These are phyloP conservation scores for Tetranychus piercei DNA, from an alignment of 2,888 invertebrate species.

Conservation along the genomic window DNA sequence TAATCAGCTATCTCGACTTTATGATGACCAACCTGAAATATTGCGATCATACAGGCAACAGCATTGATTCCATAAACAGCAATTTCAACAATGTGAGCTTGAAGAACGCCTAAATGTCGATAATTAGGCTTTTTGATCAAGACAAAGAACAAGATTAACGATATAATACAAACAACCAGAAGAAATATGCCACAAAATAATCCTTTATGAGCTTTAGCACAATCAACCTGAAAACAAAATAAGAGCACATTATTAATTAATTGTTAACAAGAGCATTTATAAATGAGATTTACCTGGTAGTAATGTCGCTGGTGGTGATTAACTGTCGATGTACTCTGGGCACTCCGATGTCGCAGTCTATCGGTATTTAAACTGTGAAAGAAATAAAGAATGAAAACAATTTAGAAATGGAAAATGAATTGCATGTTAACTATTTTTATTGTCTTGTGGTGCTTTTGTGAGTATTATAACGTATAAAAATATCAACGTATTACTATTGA, in stretches of 20 bases:
- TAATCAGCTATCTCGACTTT: no score
- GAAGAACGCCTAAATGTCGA: slow-evolving; percentile 61
- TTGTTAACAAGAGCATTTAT: not conserved
- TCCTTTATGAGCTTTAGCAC: slow-evolving; percentile 78
- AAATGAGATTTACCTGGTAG: slow-evolving; percentile 18
- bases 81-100: slow-evolving; percentile 72
- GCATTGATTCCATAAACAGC: slow-evolving; percentile 67
- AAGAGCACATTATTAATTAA: not conserved
- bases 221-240: slow-evolving; percentile 46
- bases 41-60: slow-evolving; percentile 64
- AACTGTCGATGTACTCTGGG: slow-evolving; percentile 17
- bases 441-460: no score
- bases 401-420: not conserved
- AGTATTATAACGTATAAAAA: no score
- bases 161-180: slow-evolving; percentile 71
- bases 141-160: slow-evolving; percentile 73
- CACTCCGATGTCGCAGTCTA: slow-evolving; percentile 12
- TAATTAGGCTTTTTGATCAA: slow-evolving; percentile 52
- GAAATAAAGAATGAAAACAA: not conserved
- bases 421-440: no score
- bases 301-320: slow-evolving; percentile 53
- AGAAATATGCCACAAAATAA: slow-evolving; percentile 72
- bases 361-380: slow-evolving; percentile 1
- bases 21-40: slow-evolving; percentile 45
- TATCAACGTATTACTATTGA: no score